Percentiles rank a stretch among this genome's conserved stretches.
phyloP scores from a whole-genome alignment of 2,113 vertebrate genomes.

The Mastomys coucha region DNA sequence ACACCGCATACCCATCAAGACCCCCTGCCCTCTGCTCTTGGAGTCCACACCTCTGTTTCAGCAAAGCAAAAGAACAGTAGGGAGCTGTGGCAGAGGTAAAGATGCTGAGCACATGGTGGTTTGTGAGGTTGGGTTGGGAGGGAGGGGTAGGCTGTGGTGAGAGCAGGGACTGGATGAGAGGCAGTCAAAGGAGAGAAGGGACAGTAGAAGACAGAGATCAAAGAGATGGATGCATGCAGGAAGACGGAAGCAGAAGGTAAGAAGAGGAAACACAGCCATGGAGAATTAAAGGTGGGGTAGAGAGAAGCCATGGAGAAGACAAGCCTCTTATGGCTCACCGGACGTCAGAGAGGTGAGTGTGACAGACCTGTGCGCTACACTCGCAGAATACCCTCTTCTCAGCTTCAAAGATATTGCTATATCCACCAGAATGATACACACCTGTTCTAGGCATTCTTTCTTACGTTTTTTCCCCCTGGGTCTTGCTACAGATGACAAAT shows the following conservation, averaged over 20 bases:
- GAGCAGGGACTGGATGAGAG: fast-evolving
- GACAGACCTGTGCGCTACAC: fast-evolving
- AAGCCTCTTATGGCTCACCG: fast-evolving
- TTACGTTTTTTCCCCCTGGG: not conserved
- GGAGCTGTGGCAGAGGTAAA: not conserved
- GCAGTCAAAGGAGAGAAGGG: fast-evolving
- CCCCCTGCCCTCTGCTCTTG: not conserved
- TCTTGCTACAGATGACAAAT: too few relatives aligned
- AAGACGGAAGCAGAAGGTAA: not conserved
- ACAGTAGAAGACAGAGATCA: not conserved
- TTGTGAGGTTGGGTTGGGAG: not conserved
- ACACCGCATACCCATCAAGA: fast-evolving
- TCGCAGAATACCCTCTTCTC: fast-evolving
- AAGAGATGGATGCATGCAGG: not conserved
- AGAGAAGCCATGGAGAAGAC: not conserved
- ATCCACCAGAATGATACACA: not conserved
- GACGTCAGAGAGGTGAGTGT: fast-evolving
- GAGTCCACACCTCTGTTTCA: too few relatives aligned
- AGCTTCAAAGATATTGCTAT: fast-evolving
- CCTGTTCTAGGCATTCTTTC: not conserved
- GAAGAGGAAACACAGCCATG: fast-evolving
- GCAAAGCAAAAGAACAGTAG: fast-evolving
- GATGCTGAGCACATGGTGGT: not conserved
- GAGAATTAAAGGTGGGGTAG: not conserved
- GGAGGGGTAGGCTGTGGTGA: fast-evolving